phyloP scores from a whole-genome alignment of 2,113 vertebrate genomes.

The Pipa parva region DNA sequence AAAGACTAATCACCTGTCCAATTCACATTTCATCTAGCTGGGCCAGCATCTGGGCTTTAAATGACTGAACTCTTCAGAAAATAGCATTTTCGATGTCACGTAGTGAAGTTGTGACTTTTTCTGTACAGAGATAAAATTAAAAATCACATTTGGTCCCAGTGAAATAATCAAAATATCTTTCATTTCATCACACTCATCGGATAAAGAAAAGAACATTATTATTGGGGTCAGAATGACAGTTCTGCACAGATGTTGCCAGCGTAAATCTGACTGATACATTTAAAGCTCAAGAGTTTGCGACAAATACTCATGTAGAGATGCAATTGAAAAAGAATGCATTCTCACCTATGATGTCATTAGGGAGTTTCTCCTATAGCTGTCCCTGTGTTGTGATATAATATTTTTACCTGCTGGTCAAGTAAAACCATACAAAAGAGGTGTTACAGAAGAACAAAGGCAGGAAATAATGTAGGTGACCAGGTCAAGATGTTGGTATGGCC shows the following conservation, averaged over 20 bases:
- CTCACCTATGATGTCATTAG: no score
- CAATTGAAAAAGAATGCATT: no score
- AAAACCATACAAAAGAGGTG: no score
- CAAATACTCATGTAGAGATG: no score
- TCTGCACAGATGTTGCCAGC: constrained; percentile 32
- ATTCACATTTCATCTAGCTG: constrained; percentile 37
- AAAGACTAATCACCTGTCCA: constrained; percentile 35
- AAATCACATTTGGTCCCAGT: constrained; percentile 34
- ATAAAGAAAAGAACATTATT: constrained; percentile 25
- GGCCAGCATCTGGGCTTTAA: constrained; percentile 37
- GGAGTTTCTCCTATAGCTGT: no score
- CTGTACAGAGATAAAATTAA: constrained; percentile 32
- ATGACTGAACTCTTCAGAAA: constrained; percentile 29
- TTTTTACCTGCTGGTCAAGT: no score
- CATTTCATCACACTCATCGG: constrained; percentile 33
- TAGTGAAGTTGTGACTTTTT: constrained; percentile 36
- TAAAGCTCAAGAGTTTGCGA: no score
- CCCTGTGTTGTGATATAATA: no score
- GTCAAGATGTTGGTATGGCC: no score
- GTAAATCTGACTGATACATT: no score
- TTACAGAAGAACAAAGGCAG: no score
- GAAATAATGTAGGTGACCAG: no score
- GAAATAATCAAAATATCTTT: constrained; percentile 32
- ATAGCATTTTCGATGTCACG: constrained; percentile 34
- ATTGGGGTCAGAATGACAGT: constrained; percentile 18